Evolutionary conservation across 1,140 invertebrate species (phyloP).

Genomic region (Procambarus clarkii): DNA sequence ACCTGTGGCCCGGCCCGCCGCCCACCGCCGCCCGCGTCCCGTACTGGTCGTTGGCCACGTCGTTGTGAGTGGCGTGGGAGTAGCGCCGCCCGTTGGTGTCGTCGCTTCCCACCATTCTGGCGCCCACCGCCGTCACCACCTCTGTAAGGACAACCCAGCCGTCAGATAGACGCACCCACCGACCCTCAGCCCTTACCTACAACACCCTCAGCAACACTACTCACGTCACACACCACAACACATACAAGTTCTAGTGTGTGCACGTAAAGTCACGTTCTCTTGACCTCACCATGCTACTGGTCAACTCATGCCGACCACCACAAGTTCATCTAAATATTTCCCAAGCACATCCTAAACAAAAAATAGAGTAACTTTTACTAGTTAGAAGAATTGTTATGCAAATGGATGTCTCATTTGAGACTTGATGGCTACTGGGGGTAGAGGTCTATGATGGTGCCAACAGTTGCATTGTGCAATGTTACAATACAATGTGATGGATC

Average conservation of each 20-base stretch:
- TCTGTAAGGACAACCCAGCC: conserved; percentile 63
- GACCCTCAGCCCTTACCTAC: neutral
- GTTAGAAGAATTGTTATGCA: too few species aligned
- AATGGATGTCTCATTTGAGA: too few species aligned
- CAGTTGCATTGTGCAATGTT: too few species aligned
- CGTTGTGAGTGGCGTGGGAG: conserved; percentile 18
- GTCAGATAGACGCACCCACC: conserved; percentile 36
- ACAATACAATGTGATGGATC: too few species aligned
- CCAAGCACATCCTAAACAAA: too few species aligned
- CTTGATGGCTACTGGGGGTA: too few species aligned
- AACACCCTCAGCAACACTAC: neutral
- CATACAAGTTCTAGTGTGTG: neutral
- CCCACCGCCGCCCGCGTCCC: conserved; percentile 1
- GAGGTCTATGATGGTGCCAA: too few species aligned
- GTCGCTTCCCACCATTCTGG: neutral
- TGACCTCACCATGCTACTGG: too few species aligned
- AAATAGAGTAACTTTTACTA: too few species aligned
- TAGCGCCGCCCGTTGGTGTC: conserved; percentile 10
- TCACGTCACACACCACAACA: neutral
- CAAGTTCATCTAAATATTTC: too few species aligned
- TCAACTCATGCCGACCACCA: too few species aligned
- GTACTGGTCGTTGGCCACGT: conserved; percentile 4
- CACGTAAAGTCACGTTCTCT: too few species aligned
- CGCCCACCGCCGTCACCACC: conserved; percentile 26
- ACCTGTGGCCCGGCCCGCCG: conserved; percentile 50